Evolutionary conservation across 2,888 invertebrate genomes (phyloP), one percentile per base, ranked within the genome.

Genomic region (Tanypteryx hageni): DNA sequence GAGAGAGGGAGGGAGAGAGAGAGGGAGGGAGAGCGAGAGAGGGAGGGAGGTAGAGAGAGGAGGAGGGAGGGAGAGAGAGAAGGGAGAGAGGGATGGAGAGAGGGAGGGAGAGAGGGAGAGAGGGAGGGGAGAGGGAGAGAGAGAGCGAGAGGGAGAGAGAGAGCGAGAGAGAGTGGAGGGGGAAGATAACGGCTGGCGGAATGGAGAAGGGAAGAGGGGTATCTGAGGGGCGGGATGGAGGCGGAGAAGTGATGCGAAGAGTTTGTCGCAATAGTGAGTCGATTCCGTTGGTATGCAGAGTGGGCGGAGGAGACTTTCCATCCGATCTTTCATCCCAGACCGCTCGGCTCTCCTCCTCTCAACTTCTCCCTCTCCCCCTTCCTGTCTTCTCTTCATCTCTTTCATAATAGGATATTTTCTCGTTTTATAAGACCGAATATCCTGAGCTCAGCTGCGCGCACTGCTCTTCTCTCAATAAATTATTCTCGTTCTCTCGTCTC

Each of bases 241-340:
- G 0, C n/a, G n/a, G 22, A 16, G 22, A 68, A 68, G 16, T 11
- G 68, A 68, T 0, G 22, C 27, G 22, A 76, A 10, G 22, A 76
- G 13, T 5, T 68, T 11, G 68, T 68, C 68, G 68, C 76, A 76
- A 27, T 27, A 27, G 76, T 76, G 76, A 76, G 22, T 76, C 27
- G 10, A 22, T 7, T 76, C 76, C 76, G 4, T 27, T 27, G 76
- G 76, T 27, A 76, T 76, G 76, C 76, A 22, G 13, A 2, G 44
- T 44, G 44, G 44, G 44, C 44, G 11, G 76, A 76, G 22, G 22
- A 27, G 76, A 10, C 22, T 27, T 14, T 18, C 22, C 22, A n/a
- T 68, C 22, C 27, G 76, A 76, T 76, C 76, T 61, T 61, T 61
- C 61, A 61, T 61, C 61, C 22, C 76, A 76, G 76, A 76, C 76